Evolutionary conservation across 2,888 invertebrate genomes (phyloP).

Genomic region (Rugalucina vietnamica): DNA sequence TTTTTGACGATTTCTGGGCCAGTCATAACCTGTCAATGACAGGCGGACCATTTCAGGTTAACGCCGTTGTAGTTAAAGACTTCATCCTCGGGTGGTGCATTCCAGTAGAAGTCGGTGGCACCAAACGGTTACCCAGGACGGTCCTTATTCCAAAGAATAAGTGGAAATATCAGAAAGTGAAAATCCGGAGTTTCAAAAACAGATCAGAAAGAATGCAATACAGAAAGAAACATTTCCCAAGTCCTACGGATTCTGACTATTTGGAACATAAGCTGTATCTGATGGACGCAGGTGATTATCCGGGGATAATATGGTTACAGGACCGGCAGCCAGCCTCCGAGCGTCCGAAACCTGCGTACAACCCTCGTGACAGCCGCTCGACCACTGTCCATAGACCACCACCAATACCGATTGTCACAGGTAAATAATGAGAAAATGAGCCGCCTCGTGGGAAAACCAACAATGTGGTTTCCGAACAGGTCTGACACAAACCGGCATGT

Average conservation of each 20-base stretch:
- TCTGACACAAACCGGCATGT: no score
- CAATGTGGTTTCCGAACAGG: no score
- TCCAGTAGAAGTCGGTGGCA: neutral
- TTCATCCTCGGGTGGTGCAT: neutral
- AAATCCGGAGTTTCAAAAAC: neutral
- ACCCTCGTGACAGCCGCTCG: neutral
- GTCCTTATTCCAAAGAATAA: neutral
- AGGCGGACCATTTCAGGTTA: neutral
- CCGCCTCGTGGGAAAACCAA: no score
- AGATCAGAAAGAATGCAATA: neutral
- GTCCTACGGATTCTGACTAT: neutral
- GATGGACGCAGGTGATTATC: neutral
- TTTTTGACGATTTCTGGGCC: conserved; percentile 3
- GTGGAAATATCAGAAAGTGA: neutral
- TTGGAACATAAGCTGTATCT: neutral
- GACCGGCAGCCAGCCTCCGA: neutral
- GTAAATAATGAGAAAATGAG: no score
- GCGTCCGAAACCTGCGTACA: neutral
- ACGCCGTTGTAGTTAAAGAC: neutral
- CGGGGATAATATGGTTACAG: neutral
- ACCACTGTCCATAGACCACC: neutral
- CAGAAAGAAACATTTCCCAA: neutral
- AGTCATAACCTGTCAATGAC: neutral
- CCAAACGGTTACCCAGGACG: neutral
- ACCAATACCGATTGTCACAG: neutral